Evolutionary conservation across 1,140 invertebrate genomes (phyloP).

Genomic region (Macrostomum lignano): DNA sequence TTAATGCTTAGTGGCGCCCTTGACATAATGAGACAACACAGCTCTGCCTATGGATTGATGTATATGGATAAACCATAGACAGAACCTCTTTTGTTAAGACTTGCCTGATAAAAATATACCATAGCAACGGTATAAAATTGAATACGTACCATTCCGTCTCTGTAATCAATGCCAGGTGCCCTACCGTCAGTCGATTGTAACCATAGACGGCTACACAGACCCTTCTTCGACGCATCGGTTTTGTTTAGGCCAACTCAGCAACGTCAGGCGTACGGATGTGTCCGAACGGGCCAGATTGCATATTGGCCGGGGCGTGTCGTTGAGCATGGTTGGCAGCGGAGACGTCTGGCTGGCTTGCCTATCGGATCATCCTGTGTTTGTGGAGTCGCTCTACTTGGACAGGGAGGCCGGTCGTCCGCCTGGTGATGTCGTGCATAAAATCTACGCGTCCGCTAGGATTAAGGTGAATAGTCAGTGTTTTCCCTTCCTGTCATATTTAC

Average conservation of each 20-base stretch:
- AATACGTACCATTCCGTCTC: too few species aligned
- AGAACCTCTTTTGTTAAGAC: too few species aligned
- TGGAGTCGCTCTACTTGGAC: slow-evolving; percentile 90
- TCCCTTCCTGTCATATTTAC: too few species aligned
- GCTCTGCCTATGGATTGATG: too few species aligned
- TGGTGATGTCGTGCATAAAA: slow-evolving; percentile 91
- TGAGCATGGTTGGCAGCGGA: slow-evolving; percentile 67
- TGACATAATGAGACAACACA: too few species aligned
- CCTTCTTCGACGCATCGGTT: slow-evolving; percentile 52
- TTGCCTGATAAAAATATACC: too few species aligned
- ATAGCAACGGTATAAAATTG: too few species aligned
- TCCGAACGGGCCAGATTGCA: slow-evolving; percentile 31
- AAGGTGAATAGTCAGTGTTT: too few species aligned
- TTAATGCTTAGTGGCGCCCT: too few species aligned
- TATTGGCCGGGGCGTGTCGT: slow-evolving; percentile 72
- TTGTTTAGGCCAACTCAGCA: slow-evolving; percentile 83
- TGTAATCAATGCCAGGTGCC: too few species aligned
- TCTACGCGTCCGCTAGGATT: slow-evolving; percentile 77
- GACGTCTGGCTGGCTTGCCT: slow-evolving; percentile 83
- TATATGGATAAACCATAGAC: too few species aligned
- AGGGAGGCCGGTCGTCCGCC: slow-evolving; percentile 73
- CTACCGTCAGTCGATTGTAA: slow-evolving; percentile 63
- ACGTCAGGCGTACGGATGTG: slow-evolving; percentile 62
- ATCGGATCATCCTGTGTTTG: slow-evolving; percentile 88
- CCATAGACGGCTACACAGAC: slow-evolving; percentile 89